A percentile compares a stretch with the other conserved stretches of the same genome.
phyloP scores from a whole-genome alignment of 2,888 invertebrate genomes.

The Watsonalla cultraria region DNA sequence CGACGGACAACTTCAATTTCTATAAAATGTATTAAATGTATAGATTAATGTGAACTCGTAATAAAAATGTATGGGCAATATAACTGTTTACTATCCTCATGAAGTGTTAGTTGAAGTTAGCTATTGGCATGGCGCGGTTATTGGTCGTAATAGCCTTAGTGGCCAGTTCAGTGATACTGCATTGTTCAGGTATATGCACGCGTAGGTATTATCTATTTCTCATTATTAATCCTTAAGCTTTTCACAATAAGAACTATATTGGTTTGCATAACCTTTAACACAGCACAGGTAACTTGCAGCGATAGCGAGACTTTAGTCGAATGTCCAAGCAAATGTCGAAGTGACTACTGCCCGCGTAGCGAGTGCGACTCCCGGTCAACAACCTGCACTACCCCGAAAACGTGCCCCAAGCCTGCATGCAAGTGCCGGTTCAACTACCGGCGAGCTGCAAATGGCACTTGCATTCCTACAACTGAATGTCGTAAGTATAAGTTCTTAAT shows the following conservation, averaged over 20 bases:
- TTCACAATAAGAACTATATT: too few relatives aligned
- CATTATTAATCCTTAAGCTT: too few relatives aligned
- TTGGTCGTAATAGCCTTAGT: neutral
- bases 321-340: conserved; percentile 15
- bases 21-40: too few relatives aligned
- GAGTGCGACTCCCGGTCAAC: conserved; percentile 9
- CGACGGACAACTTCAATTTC: too few relatives aligned
- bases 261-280: neutral
- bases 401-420: conserved; percentile 22
- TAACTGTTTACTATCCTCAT: neutral
- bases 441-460: conserved; percentile 28
- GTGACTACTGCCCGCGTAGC: conserved; percentile 26
- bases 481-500: conserved; percentile 27
- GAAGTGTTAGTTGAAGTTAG: neutral
- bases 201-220: too few relatives aligned
- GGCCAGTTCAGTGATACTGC: neutral
- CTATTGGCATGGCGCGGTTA: neutral
- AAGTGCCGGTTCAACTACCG: conserved; percentile 32
- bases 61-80: neutral
- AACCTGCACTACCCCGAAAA: conserved; percentile 5
- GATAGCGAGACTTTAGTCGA: conserved; percentile 11
- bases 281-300: conserved; percentile 10
- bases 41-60: neutral
- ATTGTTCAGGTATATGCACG: neutral
- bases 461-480: conserved; percentile 30